A percentile compares a stretch with the other conserved stretches of the same genome.
phyloP scores from a whole-genome alignment of 2,113 vertebrate species.

The Halcyon malimbica region DNA sequence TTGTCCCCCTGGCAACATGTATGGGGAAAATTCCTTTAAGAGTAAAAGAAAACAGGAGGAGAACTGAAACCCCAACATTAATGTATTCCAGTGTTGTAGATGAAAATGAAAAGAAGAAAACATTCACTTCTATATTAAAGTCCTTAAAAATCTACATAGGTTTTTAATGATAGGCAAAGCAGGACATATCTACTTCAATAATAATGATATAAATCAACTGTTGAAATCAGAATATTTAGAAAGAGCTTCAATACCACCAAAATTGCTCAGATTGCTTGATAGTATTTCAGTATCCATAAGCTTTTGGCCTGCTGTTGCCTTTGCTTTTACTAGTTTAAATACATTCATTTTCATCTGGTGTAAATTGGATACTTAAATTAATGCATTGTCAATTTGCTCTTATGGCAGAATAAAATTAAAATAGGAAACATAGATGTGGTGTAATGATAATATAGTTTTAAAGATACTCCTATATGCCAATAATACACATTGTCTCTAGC shows the following conservation, averaged over 20 bases:
- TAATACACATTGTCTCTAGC: constrained; percentile 38
- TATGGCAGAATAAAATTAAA: constrained; percentile 67
- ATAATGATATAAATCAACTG: background rate
- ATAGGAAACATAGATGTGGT: constrained; percentile 47
- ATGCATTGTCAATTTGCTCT: constrained; percentile 70
- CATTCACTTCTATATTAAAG: background rate
- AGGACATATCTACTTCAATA: background rate
- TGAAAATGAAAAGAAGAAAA: background rate
- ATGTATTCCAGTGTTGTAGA: background rate
- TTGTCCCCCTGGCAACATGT: no score
- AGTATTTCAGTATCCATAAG: constrained; percentile 55
- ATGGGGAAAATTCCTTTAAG: no score
- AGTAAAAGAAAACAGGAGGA: no score
- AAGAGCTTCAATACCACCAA: background rate
- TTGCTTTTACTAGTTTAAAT: constrained; percentile 61
- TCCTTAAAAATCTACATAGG: background rate
- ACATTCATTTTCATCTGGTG: constrained; percentile 62
- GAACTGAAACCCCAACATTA: no score
- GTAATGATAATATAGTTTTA: constrained; percentile 44
- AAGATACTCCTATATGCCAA: constrained; percentile 44
- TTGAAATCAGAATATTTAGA: background rate
- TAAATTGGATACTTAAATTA: constrained; percentile 74
- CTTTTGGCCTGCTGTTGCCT: constrained; percentile 61
- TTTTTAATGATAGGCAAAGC: background rate
- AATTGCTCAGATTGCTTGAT: constrained; percentile 50